These are phyloP conservation scores for Atta texana DNA, from an alignment of 1,140 invertebrate species.

Conservation along the genomic window DNA sequence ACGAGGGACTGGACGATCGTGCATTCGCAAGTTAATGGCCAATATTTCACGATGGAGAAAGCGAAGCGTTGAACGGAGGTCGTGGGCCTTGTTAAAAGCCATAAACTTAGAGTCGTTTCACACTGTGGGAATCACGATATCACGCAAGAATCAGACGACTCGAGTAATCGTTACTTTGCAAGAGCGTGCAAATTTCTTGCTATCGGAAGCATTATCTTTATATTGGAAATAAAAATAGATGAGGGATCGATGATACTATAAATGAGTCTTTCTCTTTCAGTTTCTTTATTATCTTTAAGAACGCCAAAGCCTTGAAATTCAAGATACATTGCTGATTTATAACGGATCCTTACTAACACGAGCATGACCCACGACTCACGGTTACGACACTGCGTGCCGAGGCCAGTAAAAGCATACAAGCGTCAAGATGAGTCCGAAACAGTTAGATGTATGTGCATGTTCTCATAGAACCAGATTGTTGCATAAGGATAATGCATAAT, in stretches of 20 bases:
- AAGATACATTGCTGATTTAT: slow-evolving; percentile 56
- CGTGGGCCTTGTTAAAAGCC: slow-evolving; percentile 20
- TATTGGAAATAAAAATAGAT: background rate
- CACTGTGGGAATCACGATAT: slow-evolving; percentile 10
- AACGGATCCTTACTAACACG: slow-evolving; percentile 35
- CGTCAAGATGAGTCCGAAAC: slow-evolving; percentile 22
- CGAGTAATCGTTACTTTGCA: slow-evolving; percentile 9
- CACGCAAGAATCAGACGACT: background rate
- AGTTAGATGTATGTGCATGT: slow-evolving; percentile 24
- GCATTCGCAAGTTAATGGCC: slow-evolving; percentile 37
- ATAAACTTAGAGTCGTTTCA: slow-evolving; percentile 29
- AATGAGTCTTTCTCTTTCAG: background rate
- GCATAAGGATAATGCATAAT: slow-evolving; percentile 20
- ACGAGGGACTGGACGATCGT: slow-evolving; percentile 2
- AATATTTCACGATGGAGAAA: slow-evolving; percentile 45
- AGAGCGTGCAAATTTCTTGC: background rate
- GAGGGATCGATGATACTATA: slow-evolving; percentile 13
- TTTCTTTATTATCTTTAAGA: slow-evolving; percentile 8
- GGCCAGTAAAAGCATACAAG: slow-evolving; percentile 6
- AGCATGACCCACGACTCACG: slow-evolving; percentile 9
- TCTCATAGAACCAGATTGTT: background rate
- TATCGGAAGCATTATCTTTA: background rate
- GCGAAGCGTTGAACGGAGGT: slow-evolving; percentile 37
- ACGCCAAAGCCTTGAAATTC: slow-evolving; percentile 9
- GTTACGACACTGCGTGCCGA: slow-evolving; percentile 18